phyloP scores from a whole-genome alignment of 2,113 vertebrate genomes.

The Sylvilagus bachmani region DNA sequence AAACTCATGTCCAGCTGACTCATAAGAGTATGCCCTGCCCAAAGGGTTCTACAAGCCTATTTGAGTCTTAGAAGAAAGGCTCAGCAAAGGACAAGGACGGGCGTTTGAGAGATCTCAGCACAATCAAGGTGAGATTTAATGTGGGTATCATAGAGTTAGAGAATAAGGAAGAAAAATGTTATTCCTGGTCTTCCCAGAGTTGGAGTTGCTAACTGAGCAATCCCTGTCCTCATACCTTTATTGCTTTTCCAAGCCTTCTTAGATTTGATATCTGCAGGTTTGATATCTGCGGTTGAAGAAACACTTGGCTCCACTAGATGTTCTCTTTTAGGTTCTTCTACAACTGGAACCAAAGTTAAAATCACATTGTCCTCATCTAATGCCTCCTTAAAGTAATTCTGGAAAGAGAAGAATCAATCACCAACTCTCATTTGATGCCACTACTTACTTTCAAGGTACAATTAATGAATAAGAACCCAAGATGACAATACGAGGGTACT shows the following conservation, averaged over 20 bases:
- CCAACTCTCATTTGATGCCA: background rate
- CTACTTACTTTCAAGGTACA: background rate
- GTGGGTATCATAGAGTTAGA: background rate
- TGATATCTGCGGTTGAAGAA: slow-evolving; percentile 1
- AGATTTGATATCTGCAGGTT: background rate
- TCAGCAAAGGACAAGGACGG: background rate
- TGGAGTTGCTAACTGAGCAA: background rate
- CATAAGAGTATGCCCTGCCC: background rate
- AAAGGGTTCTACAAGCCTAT: background rate
- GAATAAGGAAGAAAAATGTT: background rate
- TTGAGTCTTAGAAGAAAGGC: background rate
- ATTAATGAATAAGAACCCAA: background rate
- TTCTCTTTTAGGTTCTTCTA: background rate
- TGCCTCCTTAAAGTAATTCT: background rate
- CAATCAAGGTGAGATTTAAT: background rate
- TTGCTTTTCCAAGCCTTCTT: background rate
- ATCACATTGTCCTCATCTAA: slow-evolving; percentile 65
- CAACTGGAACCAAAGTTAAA: slow-evolving; percentile 73
- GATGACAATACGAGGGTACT: background rate
- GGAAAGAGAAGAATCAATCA: slow-evolving; percentile 31
- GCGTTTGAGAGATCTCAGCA: background rate
- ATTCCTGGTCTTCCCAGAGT: background rate
- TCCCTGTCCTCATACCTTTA: slow-evolving; percentile 3
- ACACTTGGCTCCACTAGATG: background rate
- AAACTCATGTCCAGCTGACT: background rate